Evolutionary conservation across 2,888 invertebrate species (phyloP), one percentile per base, ranked within the genome.

Genomic region (Philopedon plagiatum): DNA sequence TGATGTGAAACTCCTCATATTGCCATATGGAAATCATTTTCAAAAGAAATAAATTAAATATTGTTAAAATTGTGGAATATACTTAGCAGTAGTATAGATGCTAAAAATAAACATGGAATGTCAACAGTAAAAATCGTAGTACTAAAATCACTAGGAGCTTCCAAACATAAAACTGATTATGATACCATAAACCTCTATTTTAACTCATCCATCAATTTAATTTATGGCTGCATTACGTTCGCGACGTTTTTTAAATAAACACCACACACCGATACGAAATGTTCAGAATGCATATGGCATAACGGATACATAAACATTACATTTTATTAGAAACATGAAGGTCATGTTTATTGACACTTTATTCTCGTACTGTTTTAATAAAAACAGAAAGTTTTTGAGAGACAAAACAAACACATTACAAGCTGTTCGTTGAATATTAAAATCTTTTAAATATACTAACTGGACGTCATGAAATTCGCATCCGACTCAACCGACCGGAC

Each of bases 301-400:
- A 54, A 54, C 51, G 51, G 29, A 54, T 54, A 54, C 51, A 54
- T 54, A 54, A 54, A 54, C 51, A 54, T 29, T 41, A 15, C 41
- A 41, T 15, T n/a, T 5, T 15, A 39, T 39, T 54, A 26, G 29
- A 26, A 29, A 54, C 29, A 29, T 29, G 51, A 54, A 54, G 51
- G 51, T 54, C 51, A 54, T 54, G 51, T 54, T 54, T 54, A 54
- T 54, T 54, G 51, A 54, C 51, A 54, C 29, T 54, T 26, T 32
- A 29, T 32, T 7, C 51, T 54, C 51, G 51, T 54, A 54, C 51
- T 29, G 7, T 32, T n/a, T 54, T 54, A 29, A 54, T 54, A 18
- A 29, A 54, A 29, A 54, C 15, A 54, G 26, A 51, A n/a, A 29
- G 15, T n/a, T 51, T 51, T 26, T 26, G 7, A 15, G 5, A 29